Evolutionary conservation across 2,888 invertebrate species (phyloP).

Genomic region (Halocaridina rubra): DNA sequence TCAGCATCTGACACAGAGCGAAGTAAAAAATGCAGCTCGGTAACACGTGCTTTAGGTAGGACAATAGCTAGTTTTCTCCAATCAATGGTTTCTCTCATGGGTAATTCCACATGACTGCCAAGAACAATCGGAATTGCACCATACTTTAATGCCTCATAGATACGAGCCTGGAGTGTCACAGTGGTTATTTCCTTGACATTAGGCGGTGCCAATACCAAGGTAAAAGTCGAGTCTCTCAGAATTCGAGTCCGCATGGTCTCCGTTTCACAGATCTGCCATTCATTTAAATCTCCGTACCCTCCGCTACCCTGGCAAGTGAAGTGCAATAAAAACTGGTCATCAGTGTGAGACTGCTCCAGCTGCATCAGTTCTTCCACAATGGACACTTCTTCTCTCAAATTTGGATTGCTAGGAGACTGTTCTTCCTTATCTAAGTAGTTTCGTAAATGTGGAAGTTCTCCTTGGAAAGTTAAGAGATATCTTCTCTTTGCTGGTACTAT

Average conservation of each 20-base stretch:
- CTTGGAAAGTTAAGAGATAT: no score
- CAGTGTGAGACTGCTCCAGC: slow-evolving; percentile 66
- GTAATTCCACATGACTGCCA: slow-evolving; percentile 74
- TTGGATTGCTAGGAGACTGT: slow-evolving; percentile 70
- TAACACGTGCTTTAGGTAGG: slow-evolving; percentile 76
- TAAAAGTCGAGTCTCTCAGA: slow-evolving; percentile 78
- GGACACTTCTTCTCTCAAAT: slow-evolving; percentile 38
- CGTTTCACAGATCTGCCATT: slow-evolving; percentile 87
- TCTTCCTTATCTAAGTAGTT: slow-evolving; percentile 76
- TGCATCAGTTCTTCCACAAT: slow-evolving; percentile 67
- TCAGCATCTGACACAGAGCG: slow-evolving; percentile 88
- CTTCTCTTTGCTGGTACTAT: slow-evolving; percentile 89
- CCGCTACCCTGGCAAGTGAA: slow-evolving; percentile 78
- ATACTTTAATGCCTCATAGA: slow-evolving; percentile 87
- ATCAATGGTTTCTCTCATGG: slow-evolving; percentile 79
- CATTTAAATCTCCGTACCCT: slow-evolving; percentile 80
- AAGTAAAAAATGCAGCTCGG: slow-evolving; percentile 91
- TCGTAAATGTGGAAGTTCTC: slow-evolving; percentile 69
- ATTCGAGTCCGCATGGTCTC: slow-evolving; percentile 68
- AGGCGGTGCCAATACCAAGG: slow-evolving; percentile 83
- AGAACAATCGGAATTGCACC: slow-evolving; percentile 91
- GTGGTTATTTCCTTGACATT: slow-evolving; percentile 78
- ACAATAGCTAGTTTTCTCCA: slow-evolving; percentile 78
- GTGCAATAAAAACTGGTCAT: slow-evolving; percentile 83
- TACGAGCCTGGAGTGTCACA: slow-evolving; percentile 80